Base-by-base conservation (phyloP, 2,888 invertebrate genomes). In the Callyntrura sp. region DNA sequence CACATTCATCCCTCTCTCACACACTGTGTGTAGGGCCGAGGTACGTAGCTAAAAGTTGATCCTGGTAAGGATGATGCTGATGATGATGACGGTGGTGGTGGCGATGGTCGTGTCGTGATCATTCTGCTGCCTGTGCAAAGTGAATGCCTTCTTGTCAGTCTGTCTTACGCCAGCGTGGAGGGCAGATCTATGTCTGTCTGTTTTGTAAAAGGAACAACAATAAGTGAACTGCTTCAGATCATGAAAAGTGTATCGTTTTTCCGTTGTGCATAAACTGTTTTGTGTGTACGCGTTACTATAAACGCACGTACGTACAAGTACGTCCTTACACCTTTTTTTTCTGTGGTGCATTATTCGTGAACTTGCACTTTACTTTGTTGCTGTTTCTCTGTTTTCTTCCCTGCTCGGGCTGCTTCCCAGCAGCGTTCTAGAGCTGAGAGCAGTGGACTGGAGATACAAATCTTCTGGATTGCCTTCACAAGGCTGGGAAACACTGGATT, bases 61-160 rank as follows among this genome's bases (percentile, higher is more conserved):
- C 57, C 14, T 57, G 57, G 35, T 35, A 35, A 35, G 1, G n/a
- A 57, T 57, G 51, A 51, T 62, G 11, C 6, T 62, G 25, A 62
- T 62, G n/a, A 57, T 57, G 51, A 51, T 62, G 11, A 25, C 25
- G 25, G 25, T 62, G 62, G 20, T 62, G 62, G 17, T 70, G 70
- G 45, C 45, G 43, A 14, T 43, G 35, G 70, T 45, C 45, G 45
- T 45, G 76, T 51, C 73, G 45, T 78, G 76, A 78, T 78, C 76
- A 78, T n/a, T 78, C 25, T 51, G 45, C 6, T 35, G 35, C 55
- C 35, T 12, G 57, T 60, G 62, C 11, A 79, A 79, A 79, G 65
- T 68, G 85, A 86, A 68, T 86, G 79, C 68, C 68, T 86, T 76
- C 85, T 85, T 79, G 86, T 86, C 86, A 86, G 86, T 86, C 68